Evolutionary conservation across 2,888 invertebrate species (phyloP).

Genomic region (Sesia apiformis): DNA sequence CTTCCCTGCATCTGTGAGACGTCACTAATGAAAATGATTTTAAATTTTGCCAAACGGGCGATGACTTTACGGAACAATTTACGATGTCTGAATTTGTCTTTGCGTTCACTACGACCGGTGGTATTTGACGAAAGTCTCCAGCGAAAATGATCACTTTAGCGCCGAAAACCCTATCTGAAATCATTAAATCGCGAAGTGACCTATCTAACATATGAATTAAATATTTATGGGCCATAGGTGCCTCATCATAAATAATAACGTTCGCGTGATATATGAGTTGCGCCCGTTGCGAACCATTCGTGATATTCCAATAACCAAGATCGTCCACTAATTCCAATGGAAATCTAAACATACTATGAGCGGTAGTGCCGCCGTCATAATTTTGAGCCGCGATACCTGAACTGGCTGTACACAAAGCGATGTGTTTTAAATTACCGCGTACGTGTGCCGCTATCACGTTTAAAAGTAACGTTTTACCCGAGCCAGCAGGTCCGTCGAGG

Average conservation of each 20-base stretch:
- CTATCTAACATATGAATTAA: slow-evolving; percentile 4
- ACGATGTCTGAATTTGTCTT: slow-evolving; percentile 2
- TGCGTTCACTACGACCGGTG: slow-evolving; percentile 5
- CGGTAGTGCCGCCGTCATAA: slow-evolving; percentile 1
- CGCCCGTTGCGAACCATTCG: neutral
- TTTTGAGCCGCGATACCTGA: slow-evolving; percentile 2
- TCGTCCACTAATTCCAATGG: slow-evolving; percentile 2
- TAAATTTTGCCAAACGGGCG: slow-evolving; percentile 4
- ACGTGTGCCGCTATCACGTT: slow-evolving; percentile 1
- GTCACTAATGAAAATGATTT: slow-evolving; percentile 4
- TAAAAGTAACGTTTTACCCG: slow-evolving; percentile 3
- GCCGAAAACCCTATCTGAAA: slow-evolving; percentile 6
- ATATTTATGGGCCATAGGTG: slow-evolving; percentile 6
- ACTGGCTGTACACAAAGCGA: slow-evolving; percentile 1
- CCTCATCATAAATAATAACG: slow-evolving; percentile 5
- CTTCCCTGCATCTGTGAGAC: slow-evolving; percentile 2
- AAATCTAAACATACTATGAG: slow-evolving; percentile 4
- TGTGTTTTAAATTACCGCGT: neutral
- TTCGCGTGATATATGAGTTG: slow-evolving; percentile 1
- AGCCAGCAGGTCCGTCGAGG: slow-evolving; percentile 3
- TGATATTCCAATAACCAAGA: slow-evolving; percentile 1
- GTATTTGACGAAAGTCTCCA: slow-evolving; percentile 11
- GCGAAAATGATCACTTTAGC: slow-evolving; percentile 10
- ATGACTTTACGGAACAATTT: slow-evolving; percentile 1
- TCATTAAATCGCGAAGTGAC: slow-evolving; percentile 4